Evolutionary conservation across 2,113 vertebrate species (phyloP).

Genomic region (Pelmatolapia mariae): DNA sequence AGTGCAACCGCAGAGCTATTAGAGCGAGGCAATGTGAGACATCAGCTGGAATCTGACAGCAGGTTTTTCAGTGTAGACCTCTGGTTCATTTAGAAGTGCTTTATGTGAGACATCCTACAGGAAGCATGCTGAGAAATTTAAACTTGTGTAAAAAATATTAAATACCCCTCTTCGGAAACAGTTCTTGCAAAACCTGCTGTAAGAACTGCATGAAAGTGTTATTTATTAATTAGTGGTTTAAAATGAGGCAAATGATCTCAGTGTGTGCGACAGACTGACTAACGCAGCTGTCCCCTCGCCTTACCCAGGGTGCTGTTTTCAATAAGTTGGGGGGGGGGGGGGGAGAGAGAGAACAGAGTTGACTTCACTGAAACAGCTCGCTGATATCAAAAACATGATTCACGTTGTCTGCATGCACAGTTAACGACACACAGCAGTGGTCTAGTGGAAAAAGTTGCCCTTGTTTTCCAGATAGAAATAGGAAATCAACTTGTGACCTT

Average conservation of each 20-base stretch:
- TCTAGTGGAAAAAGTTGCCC: constrained; percentile 55
- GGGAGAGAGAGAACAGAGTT: constrained; percentile 26
- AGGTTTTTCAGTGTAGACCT: background rate
- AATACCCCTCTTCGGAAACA: background rate
- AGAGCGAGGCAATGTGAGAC: background rate
- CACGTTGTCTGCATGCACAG: constrained; percentile 39
- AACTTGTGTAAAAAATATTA: fast-evolving
- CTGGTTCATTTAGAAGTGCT: background rate
- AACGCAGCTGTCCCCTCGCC: background rate
- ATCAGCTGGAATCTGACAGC: background rate
- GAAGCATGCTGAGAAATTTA: background rate
- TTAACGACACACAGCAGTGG: constrained; percentile 32
- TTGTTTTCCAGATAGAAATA: constrained; percentile 57
- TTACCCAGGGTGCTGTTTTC: constrained; percentile 42
- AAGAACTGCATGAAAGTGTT: background rate
- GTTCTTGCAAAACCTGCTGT: background rate
- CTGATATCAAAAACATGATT: constrained; percentile 54
- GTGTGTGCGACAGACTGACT: background rate
- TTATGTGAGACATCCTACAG: background rate
- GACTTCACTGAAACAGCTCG: constrained; percentile 23
- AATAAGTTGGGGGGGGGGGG: constrained; percentile 25
- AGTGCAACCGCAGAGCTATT: fast-evolving
- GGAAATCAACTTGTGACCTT: constrained; percentile 55
- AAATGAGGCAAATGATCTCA: background rate
- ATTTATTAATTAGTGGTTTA: background rate